Evolutionary conservation across 1,140 invertebrate species (phyloP), one percentile per base, ranked within the genome.

Genomic region (Cecropterus lyciades): DNA sequence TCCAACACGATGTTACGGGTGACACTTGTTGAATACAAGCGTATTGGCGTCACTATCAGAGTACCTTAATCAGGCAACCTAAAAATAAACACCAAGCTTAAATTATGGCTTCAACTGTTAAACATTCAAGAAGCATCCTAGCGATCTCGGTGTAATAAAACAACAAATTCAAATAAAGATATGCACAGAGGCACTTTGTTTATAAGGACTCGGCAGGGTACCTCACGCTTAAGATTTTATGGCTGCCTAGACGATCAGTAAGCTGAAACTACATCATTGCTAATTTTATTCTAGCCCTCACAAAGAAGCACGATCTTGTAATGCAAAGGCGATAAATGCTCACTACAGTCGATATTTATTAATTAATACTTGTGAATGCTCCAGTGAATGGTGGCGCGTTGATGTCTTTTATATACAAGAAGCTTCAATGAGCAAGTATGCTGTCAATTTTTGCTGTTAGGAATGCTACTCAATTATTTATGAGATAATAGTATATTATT

Each of bases 181-280:
- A 77, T 79, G 60, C 70, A 79, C 84, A 68, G 82, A 67, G 72
- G 84, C 81, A 84, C 65, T 72, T 69, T 76, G 75, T 77, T 85
- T 77, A 80, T 83, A 81, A 75, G 71, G 71, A 82, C 81, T 77
- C 84, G 30, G 78, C 84, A 79, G 82, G 84, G 75, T 72, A 68
- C 73, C 81, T 84, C 85, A 87, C 83, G 82, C 78, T 72, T 77
- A 59, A 67, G 69, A 76, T 74, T 82, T 85, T 84, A 84, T 80
- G 77, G 69, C 71, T 66, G 68, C 56, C 73, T 74, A 73, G 78
- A 65, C 75, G 65, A 67, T 60, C 51, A 40, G 70, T 53, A 60
- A 62, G 48, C n/a, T 56, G 53, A 56, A 56, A 56, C 37, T 56
- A 56, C 53, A 56, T 56, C 53, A 24, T 46, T n/a, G 55, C 57